These are phyloP conservation scores for Enteromius unitaeniatus DNA, from an alignment of 2,797 vertebrate genomes.

Conservation along the genomic window DNA sequence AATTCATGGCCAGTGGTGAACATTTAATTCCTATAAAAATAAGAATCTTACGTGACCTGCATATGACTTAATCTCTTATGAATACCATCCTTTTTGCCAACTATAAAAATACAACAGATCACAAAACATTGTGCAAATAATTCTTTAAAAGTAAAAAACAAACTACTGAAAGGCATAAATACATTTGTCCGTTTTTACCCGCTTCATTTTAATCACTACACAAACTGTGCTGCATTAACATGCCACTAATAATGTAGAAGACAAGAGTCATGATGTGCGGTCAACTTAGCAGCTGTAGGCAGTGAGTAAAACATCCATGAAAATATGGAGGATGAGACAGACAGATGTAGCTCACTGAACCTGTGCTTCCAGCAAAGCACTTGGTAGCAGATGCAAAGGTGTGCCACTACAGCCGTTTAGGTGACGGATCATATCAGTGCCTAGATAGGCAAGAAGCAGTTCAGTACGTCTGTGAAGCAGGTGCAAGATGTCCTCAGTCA, in stretches of 20 bases:
- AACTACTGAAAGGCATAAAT: conserved; percentile 12
- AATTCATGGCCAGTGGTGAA: neutral
- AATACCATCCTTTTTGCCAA: neutral
- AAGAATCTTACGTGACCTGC: neutral
- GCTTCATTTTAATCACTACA: conserved; percentile 6
- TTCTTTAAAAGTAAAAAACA: neutral
- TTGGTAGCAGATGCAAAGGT: conserved; percentile 69
- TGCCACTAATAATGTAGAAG: conserved; percentile 19
- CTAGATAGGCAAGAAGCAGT: conserved; percentile 84
- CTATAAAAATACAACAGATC: neutral
- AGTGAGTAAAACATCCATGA: neutral
- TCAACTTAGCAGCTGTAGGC: neutral
- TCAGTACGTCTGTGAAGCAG: conserved; percentile 86
- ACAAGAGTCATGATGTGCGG: neutral
- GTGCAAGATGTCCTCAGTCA: conserved; percentile 89
- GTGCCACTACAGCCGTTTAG: conserved; percentile 66
- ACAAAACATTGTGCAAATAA: neutral
- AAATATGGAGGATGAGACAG: neutral
- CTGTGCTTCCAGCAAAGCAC: conserved; percentile 75
- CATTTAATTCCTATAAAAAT: neutral
- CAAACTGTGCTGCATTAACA: conserved; percentile 4
- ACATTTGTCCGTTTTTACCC: neutral
- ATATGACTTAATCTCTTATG: neutral
- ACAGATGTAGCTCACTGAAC: conserved; percentile 72
- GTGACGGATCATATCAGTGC: conserved; percentile 75